Evolutionary conservation across 2,888 invertebrate genomes (phyloP).

Genomic region (Clostera curtula): DNA sequence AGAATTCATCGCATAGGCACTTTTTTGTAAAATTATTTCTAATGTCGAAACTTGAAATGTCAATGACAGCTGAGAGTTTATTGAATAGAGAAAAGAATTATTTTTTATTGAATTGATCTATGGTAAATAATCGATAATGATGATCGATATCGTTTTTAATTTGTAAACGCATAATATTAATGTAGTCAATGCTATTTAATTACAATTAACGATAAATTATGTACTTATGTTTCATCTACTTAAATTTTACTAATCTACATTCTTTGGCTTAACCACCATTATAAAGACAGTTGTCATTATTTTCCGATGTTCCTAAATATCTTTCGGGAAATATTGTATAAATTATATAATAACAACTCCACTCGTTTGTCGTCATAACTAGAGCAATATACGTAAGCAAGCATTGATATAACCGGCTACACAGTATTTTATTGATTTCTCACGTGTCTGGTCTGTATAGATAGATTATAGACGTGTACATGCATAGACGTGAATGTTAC

Average conservation of each 20-base stretch:
- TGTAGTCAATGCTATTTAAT: too few species aligned
- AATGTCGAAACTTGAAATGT: slow-evolving; percentile 58
- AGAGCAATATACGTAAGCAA: slow-evolving; percentile 14
- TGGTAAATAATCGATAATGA: slow-evolving; percentile 48
- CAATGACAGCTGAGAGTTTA: slow-evolving; percentile 69
- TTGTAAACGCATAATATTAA: slow-evolving; percentile 8
- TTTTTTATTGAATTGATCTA: slow-evolving; percentile 49
- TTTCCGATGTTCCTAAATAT: too few species aligned
- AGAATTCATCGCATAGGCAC: slow-evolving; percentile 38
- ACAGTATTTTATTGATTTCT: slow-evolving; percentile 33
- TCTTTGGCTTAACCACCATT: too few species aligned
- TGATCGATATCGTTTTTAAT: slow-evolving; percentile 33
- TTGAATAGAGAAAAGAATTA: slow-evolving; percentile 50
- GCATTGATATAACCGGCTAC: slow-evolving; percentile 22
- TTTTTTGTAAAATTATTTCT: slow-evolving; percentile 49
- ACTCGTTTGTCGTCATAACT: too few species aligned
- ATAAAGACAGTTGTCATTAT: too few species aligned
- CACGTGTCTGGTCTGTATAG: slow-evolving; percentile 28
- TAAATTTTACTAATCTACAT: too few species aligned
- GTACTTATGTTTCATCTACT: too few species aligned
- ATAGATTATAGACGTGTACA: too few species aligned
- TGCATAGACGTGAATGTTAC: slow-evolving; percentile 36
- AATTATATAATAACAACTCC: slow-evolving; percentile 18
- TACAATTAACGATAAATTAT: too few species aligned
- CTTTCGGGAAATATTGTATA: too few species aligned